Percentiles rank a stretch among this genome's conserved stretches.
Conservation (phyloP, 1,140 invertebrate species). For the Nymphalis io region DNA sequence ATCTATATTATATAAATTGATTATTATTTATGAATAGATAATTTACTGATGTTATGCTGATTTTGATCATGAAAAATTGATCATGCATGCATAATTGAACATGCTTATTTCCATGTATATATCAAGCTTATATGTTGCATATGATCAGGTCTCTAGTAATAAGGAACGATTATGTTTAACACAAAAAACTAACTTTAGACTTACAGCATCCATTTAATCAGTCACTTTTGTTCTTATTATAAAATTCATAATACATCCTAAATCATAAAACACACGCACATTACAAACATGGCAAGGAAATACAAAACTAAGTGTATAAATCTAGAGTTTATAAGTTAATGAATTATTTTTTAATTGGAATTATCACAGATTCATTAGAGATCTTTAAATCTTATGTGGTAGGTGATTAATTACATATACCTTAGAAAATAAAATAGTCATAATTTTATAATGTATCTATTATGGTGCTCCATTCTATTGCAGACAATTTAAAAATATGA, state of each 20-base stretch:
- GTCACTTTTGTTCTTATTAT: slow-evolving; percentile 50
- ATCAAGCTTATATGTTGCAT: too few relatives aligned
- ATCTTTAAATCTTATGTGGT: slow-evolving; percentile 78
- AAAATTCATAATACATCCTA: slow-evolving; percentile 45
- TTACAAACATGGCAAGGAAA: slow-evolving; percentile 45
- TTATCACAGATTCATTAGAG: slow-evolving; percentile 80
- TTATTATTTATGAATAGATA: too few relatives aligned
- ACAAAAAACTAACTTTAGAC: slow-evolving; percentile 21
- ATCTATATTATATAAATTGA: too few relatives aligned
- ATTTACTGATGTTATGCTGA: too few relatives aligned
- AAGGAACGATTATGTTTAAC: background rate
- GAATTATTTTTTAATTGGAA: slow-evolving; percentile 72
- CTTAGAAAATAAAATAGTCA: slow-evolving; percentile 47
- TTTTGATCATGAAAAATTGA: too few relatives aligned
- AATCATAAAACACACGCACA: slow-evolving; percentile 42
- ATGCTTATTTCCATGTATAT: too few relatives aligned
- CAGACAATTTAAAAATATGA: slow-evolving; percentile 19
- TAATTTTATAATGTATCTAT: slow-evolving; percentile 33
- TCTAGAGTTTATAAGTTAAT: slow-evolving; percentile 75
- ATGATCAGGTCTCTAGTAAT: too few relatives aligned
- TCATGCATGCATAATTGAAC: too few relatives aligned
- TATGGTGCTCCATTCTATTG: slow-evolving; percentile 31
- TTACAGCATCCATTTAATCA: slow-evolving; percentile 65
- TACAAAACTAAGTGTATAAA: slow-evolving; percentile 53
- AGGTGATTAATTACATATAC: slow-evolving; percentile 62